A percentile compares a stretch with the other conserved stretches of the same genome.
phyloP scores from a whole-genome alignment of 2,797 vertebrate genomes.

The Champsocephalus esox region DNA sequence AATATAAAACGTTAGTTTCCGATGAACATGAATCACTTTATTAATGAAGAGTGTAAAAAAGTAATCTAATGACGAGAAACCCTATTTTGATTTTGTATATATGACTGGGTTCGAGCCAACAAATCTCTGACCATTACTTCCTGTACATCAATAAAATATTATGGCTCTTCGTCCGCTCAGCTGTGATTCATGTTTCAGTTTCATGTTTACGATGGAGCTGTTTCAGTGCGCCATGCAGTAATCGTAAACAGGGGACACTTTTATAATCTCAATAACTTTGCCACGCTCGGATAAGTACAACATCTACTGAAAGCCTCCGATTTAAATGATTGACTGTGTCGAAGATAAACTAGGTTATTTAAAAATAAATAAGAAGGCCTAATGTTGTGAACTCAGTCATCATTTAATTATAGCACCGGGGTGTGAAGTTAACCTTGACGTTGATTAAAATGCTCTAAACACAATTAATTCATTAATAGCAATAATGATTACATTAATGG shows the following conservation, averaged over 20 bases:
- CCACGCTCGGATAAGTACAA: conserved; percentile 45
- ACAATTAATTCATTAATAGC: conserved; percentile 76
- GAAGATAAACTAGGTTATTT: conserved; percentile 67
- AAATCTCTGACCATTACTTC: conserved; percentile 34
- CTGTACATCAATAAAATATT: conserved; percentile 55
- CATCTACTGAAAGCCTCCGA: conserved; percentile 60
- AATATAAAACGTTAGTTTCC: conserved; percentile 15
- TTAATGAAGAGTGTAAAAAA: conserved; percentile 19
- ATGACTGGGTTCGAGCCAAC: conserved; percentile 6
- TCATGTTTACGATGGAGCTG: conserved; percentile 26
- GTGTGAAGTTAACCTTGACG: conserved; percentile 69
- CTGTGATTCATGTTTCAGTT: conserved; percentile 56
- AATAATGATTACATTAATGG: conserved; percentile 63
- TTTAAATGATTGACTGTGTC: conserved; percentile 47
- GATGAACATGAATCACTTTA: conserved; percentile 19
- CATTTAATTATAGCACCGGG: conserved; percentile 58
- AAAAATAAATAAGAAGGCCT: conserved; percentile 47
- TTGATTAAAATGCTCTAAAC: conserved; percentile 71
- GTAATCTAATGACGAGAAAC: conserved; percentile 12
- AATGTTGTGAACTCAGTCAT: conserved; percentile 44
- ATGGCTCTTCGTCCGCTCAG: conserved; percentile 31
- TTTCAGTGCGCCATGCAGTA: conserved; percentile 37
- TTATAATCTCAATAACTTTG: conserved; percentile 68
- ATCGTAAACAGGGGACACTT: conserved; percentile 56
- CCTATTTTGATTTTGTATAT: not conserved